A percentile compares a stretch with the other conserved stretches of the same genome.
phyloP scores from a whole-genome alignment of 2,888 invertebrate genomes.

The Acanthoscelides obtectus region DNA sequence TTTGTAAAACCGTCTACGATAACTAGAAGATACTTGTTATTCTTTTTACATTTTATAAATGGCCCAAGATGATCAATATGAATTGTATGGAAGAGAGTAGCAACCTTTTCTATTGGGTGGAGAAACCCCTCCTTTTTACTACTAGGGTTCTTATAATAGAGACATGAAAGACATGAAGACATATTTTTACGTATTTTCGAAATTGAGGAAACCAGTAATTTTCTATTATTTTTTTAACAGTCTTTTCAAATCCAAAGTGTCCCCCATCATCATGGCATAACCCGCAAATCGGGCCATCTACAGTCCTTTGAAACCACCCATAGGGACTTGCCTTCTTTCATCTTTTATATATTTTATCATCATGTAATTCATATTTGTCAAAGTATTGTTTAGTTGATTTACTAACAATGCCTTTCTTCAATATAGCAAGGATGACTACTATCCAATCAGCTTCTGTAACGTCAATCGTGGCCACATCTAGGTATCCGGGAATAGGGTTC shows the following conservation, averaged over 20 bases:
- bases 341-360: too few species aligned
- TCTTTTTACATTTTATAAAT: conserved; percentile 20
- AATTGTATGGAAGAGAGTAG: conserved; percentile 24
- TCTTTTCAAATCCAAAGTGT: not conserved
- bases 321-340: too few species aligned
- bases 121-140: conserved; percentile 34
- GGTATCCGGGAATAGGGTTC: too few species aligned
- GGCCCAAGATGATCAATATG: conserved; percentile 29
- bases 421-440: too few species aligned
- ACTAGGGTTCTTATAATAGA: conserved; percentile 34
- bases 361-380: too few species aligned
- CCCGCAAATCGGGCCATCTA: too few species aligned
- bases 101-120: conserved; percentile 34
- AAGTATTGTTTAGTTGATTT: too few species aligned
- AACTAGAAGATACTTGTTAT: conserved; percentile 27
- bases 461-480: too few species aligned
- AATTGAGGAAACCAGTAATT: not conserved
- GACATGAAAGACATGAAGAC: conserved; percentile 37
- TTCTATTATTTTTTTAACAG: not conserved
- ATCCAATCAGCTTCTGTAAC: too few species aligned
- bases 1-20: conserved; percentile 34
- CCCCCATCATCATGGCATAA: not conserved
- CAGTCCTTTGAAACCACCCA: too few species aligned
- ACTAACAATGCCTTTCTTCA: too few species aligned
- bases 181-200: conserved; percentile 31